Evolutionary conservation across 2,888 invertebrate species (phyloP), one percentile per base, ranked within the genome.

Genomic region (Drosophila aldrichi): DNA sequence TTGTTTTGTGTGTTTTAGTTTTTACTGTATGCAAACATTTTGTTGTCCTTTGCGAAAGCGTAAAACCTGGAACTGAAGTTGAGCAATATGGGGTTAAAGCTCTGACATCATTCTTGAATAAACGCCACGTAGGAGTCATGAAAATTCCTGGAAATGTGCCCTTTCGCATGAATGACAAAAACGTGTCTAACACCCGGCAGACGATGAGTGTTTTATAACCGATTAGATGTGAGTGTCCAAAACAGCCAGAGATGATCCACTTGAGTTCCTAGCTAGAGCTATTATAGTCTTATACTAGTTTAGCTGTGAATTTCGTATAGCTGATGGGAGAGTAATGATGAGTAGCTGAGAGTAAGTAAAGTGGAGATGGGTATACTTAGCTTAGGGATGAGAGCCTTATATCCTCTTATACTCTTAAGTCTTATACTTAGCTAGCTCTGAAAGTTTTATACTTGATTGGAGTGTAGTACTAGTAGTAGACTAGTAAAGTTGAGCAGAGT

Each of bases 111-210:
- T 80, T 32, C 36, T 52, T 22, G 46, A 9, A 4, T 32, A n/a
- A 59, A 48, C 36, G 20, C 38, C 59, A 69, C 67, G 60, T 65
- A 67, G 16, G 8, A 67, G 81, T 64, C 68, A 77, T 69, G 60
- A 43, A 72, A 78, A 77, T 77, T 78, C 78, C 73, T 56, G 65
- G 81, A 81, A 81, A 64, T 65, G 10, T 44, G 16, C 52, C 22
- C 40, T 52, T 52, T 18, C 12, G 14, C 52, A 32, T 41, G 32
- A 68, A 68, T 80, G 52, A 54, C 34, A 16, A 40, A 62, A 57
- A 71, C 46, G 56, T 72, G 72, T 29, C 25, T 20, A 52, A 59
- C 44, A 38, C 40, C 51, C 10, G 12, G 14, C 18, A 34, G 14
- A 20, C 49, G 18, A 20, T 20, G 32, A 49, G 49, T 32, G 14